Evolutionary conservation across 2,888 invertebrate genomes (phyloP).

Genomic region (Notocelia uddmanniana): DNA sequence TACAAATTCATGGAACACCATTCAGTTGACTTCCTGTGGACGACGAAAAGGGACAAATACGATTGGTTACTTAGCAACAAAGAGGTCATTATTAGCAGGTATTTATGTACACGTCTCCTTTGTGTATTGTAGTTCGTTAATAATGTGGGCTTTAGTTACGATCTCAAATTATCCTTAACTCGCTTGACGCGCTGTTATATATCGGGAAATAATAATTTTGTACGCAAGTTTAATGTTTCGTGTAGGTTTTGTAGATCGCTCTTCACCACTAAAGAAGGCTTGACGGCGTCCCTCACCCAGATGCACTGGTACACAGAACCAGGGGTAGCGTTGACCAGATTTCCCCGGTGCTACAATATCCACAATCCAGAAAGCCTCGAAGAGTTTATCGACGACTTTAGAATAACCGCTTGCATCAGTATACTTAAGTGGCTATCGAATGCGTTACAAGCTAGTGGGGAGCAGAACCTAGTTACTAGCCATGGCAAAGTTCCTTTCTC

Average conservation of each 20-base stretch:
- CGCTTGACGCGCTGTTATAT: too few relatives aligned
- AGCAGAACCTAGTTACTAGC: conserved; percentile 82
- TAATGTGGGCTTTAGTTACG: neutral
- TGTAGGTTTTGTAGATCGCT: conserved; percentile 91
- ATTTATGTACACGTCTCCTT: conserved; percentile 44
- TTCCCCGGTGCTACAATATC: conserved; percentile 95
- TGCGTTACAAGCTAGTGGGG: conserved; percentile 83
- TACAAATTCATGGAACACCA: conserved; percentile 92
- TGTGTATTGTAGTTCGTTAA: neutral
- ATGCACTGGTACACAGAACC: conserved; percentile 95
- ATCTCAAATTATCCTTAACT: neutral
- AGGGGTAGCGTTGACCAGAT: conserved; percentile 91
- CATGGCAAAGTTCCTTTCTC: conserved; percentile 90
- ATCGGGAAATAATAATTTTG: neutral
- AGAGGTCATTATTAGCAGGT: conserved; percentile 84
- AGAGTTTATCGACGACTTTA: conserved; percentile 95
- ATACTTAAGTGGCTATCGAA: conserved; percentile 92
- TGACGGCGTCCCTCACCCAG: conserved; percentile 91
- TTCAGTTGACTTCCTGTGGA: conserved; percentile 96
- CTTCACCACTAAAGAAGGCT: conserved; percentile 97
- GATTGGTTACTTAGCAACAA: conserved; percentile 88
- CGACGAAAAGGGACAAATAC: conserved; percentile 92
- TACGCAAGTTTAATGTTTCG: conserved; percentile 4
- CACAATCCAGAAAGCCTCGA: conserved; percentile 93
- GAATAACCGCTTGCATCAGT: conserved; percentile 94